Base-by-base conservation (phyloP, 92 coral and sea anemone species). In the Parazoanthus darwini region DNA sequence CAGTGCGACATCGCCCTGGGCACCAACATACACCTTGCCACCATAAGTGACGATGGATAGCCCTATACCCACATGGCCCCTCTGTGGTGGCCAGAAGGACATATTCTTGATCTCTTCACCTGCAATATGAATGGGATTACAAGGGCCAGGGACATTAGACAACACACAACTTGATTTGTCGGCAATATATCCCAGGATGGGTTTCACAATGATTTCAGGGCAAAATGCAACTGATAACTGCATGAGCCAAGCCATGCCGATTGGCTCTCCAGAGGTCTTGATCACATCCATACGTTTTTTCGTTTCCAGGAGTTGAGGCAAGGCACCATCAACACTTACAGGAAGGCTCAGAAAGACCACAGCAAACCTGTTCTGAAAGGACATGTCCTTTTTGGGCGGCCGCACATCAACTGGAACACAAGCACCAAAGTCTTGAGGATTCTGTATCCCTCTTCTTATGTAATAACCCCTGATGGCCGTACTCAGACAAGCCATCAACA, bases 61-160 rank as follows among this genome's bases (percentile, higher is more conserved):
- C 9, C 98, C 98, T 63, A 96, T 85, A 23, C 96, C 98, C 54
- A 95, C 89, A 73, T 88, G 91, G 84, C 90, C 85, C 16, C 93
- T 91, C 88, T 96, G 98, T 8, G 98, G 98, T 46, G 98, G 98
- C 93, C 95, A 94, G 72, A 96, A 96, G 67, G 89, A 83, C 90
- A 92, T 82, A 86, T 73, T 81, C 50, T 87, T 93, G 35, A 95
- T 74, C 3, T 86, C 85, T 79, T 79, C 81, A 11, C 93, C 96
- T 77, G 86, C 88, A 29, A 96, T 88, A 8, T 86, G 86, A 83
- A 96, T 90, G 26, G 82, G 86, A 25, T 81, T 29, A 73, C 86
- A 92, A 13, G 98, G 96, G 72, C 98, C 98, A 7, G 98, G 96
- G n/a, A 96, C 96, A 91, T 96, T 95, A 25, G 98, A 96, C 78